Conservation (phyloP, 2,888 invertebrate genomes). For the Sesamia inferens region DNA sequence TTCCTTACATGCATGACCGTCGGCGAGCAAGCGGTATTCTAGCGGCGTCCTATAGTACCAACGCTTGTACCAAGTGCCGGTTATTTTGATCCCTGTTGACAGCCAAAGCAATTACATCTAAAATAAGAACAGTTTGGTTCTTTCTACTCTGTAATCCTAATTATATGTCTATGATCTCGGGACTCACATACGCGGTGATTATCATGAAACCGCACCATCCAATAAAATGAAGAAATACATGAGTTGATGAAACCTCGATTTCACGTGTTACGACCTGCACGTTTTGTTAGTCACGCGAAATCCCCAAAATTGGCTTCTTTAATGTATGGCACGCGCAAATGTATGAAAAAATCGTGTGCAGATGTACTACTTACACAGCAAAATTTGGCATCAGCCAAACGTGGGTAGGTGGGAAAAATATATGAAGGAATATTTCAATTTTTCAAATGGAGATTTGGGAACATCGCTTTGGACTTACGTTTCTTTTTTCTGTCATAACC, state of each 20-base stretch:
- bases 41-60: too few relatives aligned
- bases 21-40: too few relatives aligned
- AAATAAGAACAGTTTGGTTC: too few relatives aligned
- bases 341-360: constrained; percentile 67
- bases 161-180: background rate
- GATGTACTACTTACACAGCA: constrained; percentile 64
- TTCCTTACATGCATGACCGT: too few relatives aligned
- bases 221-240: constrained; percentile 48
- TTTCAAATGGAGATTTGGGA: constrained; percentile 41
- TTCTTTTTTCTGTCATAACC: constrained; percentile 12
- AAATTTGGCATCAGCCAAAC: constrained; percentile 57
- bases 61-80: too few relatives aligned
- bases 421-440: constrained; percentile 42
- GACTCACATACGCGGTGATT: background rate
- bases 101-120: too few relatives aligned
- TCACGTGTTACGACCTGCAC: constrained; percentile 58
- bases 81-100: too few relatives aligned
- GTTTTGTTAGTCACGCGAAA: constrained; percentile 67
- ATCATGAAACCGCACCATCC: constrained; percentile 6
- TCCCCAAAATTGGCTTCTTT: constrained; percentile 74
- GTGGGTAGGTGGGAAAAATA: constrained; percentile 42
- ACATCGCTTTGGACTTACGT: constrained; percentile 19
- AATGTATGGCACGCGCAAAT: constrained; percentile 69
- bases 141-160: background rate
- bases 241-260: constrained; percentile 49